These are phyloP conservation scores for Semotilus atromaculatus DNA, from an alignment of 2,797 vertebrate genomes.

Conservation along the genomic window DNA sequence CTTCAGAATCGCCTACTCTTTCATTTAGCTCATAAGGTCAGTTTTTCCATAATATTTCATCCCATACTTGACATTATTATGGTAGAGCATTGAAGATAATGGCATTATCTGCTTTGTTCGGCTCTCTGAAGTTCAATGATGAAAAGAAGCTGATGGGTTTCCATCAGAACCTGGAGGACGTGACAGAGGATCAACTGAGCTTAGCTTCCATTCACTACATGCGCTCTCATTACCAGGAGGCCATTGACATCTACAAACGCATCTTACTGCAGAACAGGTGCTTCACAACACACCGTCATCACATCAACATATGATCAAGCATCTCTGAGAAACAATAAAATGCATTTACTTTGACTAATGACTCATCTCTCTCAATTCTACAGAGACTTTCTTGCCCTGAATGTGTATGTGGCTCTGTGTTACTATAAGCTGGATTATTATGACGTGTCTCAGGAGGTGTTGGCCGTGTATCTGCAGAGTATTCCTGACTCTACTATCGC, in stretches of 20 bases:
- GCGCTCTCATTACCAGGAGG: constrained; percentile 97
- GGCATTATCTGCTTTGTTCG: neutral
- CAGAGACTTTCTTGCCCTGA: constrained; percentile 95
- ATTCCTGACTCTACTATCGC: constrained; percentile 96
- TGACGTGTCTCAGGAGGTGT: constrained; percentile 95
- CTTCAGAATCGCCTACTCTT: constrained; percentile 96
- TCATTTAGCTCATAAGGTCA: constrained; percentile 97
- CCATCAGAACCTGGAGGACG: constrained; percentile 95
- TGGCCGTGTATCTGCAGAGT: constrained; percentile 95
- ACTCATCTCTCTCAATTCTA: constrained; percentile 48
- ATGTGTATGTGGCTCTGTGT: constrained; percentile 96
- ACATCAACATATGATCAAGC: neutral
- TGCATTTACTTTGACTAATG: neutral
- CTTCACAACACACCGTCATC: neutral
- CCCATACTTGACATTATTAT: neutral
- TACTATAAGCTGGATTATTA: constrained; percentile 99
- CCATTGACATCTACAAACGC: constrained; percentile 97
- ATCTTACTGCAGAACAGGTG: constrained; percentile 94
- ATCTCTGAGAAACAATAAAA: neutral
- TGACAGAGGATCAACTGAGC: constrained; percentile 97
- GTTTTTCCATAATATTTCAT: constrained; percentile 6
- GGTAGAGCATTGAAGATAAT: neutral
- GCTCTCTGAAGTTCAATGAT: constrained; percentile 86
- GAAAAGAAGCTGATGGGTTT: constrained; percentile 96
- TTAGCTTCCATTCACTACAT: constrained; percentile 98